These are phyloP conservation scores for Choloepus didactylus DNA, from an alignment of 2,797 vertebrate genomes.

Conservation along the genomic window DNA sequence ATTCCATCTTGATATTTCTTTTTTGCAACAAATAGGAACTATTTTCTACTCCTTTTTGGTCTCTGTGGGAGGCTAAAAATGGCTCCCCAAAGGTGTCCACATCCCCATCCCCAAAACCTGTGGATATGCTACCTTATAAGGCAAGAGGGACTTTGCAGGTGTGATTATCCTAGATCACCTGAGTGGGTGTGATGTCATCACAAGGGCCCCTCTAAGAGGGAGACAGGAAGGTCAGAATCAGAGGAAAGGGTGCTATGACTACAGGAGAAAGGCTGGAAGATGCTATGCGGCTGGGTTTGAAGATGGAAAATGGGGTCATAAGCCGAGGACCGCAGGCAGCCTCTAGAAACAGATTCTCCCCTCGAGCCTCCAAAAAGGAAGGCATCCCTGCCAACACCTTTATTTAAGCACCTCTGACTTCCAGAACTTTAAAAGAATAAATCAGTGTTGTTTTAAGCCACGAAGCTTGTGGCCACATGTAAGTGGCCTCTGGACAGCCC, in stretches of 20 bases:
- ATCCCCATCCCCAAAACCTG: fast-evolving
- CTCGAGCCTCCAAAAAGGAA: fast-evolving
- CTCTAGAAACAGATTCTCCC: fast-evolving
- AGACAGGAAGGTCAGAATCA: fast-evolving
- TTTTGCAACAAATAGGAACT: fast-evolving
- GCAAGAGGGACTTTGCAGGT: neutral
- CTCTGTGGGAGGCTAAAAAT: neutral
- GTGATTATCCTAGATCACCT: fast-evolving
- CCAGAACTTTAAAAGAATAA: neutral
- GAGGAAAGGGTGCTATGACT: fast-evolving
- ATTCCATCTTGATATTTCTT: fast-evolving
- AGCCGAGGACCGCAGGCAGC: fast-evolving
- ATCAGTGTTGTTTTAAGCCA: neutral
- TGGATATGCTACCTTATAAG: neutral
- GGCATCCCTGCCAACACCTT: fast-evolving
- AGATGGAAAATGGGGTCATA: neutral
- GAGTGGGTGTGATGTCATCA: fast-evolving
- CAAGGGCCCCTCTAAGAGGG: neutral
- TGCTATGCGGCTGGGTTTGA: fast-evolving
- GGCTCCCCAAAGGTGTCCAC: neutral
- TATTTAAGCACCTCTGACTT: too few species aligned
- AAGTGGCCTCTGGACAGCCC: neutral
- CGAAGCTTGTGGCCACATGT: neutral
- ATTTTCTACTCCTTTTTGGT: neutral
- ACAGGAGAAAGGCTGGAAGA: fast-evolving